Evolutionary conservation across 2,888 invertebrate genomes (phyloP), one percentile per base, ranked within the genome.

Genomic region (Drosophila mercatorum): DNA sequence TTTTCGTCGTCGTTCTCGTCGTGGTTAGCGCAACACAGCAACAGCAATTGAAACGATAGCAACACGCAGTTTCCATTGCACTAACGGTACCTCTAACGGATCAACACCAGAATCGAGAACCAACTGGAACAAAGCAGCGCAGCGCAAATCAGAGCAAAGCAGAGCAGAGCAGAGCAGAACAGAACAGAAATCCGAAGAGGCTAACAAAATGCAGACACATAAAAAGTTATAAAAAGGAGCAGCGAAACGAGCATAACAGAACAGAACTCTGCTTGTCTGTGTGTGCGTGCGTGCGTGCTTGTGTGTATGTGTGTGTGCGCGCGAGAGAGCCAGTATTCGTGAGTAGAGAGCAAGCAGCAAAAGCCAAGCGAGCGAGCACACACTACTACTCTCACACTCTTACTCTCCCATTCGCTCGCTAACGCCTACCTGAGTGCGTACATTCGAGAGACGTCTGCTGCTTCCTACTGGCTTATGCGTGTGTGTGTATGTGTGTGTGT

Each of bases 1-100:
- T 73, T 63, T 69, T 80, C 56, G 68, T 69, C 69, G 40, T 70
- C 72, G 79, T 81, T 59, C 55, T 76, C 72, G 66, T 73, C 72
- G 72, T 77, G 52, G 46, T 55, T 60, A 68, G 62, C 72, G 66
- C 62, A 75, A 62, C 72, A 60, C 56, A 51, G 57, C 63, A 61
- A 44, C 60, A 61, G 31, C 6, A 44, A 55, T 47, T 31, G 22
- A 53, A 59, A 17, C 31, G 58, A 49, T 40, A 59, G 41, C 62
- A 65, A 49, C 31, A 41, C 44, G 46, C 59, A 59, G 41, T 36
- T 36, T 56, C 47, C 38, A 67, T 40, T 58, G 70, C 70, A 58
- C 34, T 56, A 75, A 76, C 71, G 55, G 78, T 53, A 78, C 64
- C 63, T 62, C 17, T 59, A 73, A 65, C 58, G 80, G 75, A 78